Base-by-base conservation (phyloP, 2,113 vertebrate species). In the Varanus komodoensis region DNA sequence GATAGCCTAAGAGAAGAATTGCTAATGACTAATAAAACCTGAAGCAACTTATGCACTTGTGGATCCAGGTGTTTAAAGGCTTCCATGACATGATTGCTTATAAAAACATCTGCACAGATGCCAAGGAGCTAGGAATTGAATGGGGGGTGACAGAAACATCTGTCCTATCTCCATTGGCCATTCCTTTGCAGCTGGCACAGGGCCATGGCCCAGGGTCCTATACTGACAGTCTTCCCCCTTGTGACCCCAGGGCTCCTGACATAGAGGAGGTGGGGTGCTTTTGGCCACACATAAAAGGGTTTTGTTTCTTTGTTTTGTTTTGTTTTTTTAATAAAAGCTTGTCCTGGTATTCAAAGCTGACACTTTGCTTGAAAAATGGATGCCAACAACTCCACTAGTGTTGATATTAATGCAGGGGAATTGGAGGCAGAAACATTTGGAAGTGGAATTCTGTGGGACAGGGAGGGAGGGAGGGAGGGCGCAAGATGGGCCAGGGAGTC, bases 1-100 rank as follows among this genome's bases (percentile, higher is more conserved):
- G 68, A 38, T 50, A 71, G 64, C 82, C n/a, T 50, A 79, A 57
- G 74, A 86, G 32, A 89, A 85, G 83, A 79, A 80, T 71, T 89
- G 61, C 61, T 86, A 89, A 85, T 80, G 75, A 44, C 74, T 54
- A 85, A 52, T 82, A 85, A 50, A 85, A 79, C 64, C 54, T 23
- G n/a, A 89, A 85, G 64, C 61, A 85, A 74, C 64, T 86, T 86
- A 54, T 85, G 64, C 48, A 79, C 89, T 79, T 89, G 89, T 85
- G n/a, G 82, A 80, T 89, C 82, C 89, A 89, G 89, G 82, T 89
- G 82, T 85, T 85, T 85, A 32, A 69, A 79, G 64, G 48, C 50
- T 89, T 79, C 74, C 25, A 15, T 86, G 50, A 69, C 75, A 57
- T 85, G 85, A 89, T 11, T 78, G 82, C 73, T 44, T 85, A 85